phyloP scores from a whole-genome alignment of 2,888 invertebrate genomes.

The Orthonychiurus folsomi region DNA sequence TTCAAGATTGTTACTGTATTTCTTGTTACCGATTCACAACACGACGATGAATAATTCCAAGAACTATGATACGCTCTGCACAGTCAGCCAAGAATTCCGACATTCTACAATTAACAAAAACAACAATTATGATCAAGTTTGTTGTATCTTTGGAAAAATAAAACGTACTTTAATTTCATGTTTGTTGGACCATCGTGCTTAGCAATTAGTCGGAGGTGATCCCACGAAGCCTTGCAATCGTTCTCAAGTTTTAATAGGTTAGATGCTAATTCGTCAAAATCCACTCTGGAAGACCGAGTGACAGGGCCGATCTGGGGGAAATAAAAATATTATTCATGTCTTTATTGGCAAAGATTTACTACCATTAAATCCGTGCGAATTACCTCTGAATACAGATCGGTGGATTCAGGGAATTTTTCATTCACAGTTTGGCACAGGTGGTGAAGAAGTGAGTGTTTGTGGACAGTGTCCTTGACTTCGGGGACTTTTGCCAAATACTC shows the following conservation, averaged over 20 bases:
- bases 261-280: constrained; percentile 81
- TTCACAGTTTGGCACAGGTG: constrained; percentile 96
- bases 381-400: constrained; percentile 95
- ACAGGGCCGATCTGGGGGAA: constrained; percentile 37
- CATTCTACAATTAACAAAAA: constrained; percentile 49
- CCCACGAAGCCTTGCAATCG: constrained; percentile 96
- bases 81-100: constrained; percentile 94
- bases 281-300: constrained; percentile 78
- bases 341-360: neutral
- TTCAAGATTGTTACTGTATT: neutral
- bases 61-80: constrained; percentile 89
- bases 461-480: constrained; percentile 97
- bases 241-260: constrained; percentile 82
- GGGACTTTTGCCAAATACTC: constrained; percentile 96
- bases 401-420: constrained; percentile 88
- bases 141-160: neutral
- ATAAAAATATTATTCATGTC: too few species aligned
- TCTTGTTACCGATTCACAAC: constrained; percentile 67
- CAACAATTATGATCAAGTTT: constrained; percentile 7
- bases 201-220: constrained; percentile 85
- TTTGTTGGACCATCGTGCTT: constrained; percentile 80
- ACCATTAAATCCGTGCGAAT: neutral
- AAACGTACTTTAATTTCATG: constrained; percentile 69
- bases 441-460: constrained; percentile 94
- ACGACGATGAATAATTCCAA: constrained; percentile 82